These are phyloP conservation scores for Scotopteryx bipunctaria DNA, from an alignment of 2,888 invertebrate species.

Conservation along the genomic window DNA sequence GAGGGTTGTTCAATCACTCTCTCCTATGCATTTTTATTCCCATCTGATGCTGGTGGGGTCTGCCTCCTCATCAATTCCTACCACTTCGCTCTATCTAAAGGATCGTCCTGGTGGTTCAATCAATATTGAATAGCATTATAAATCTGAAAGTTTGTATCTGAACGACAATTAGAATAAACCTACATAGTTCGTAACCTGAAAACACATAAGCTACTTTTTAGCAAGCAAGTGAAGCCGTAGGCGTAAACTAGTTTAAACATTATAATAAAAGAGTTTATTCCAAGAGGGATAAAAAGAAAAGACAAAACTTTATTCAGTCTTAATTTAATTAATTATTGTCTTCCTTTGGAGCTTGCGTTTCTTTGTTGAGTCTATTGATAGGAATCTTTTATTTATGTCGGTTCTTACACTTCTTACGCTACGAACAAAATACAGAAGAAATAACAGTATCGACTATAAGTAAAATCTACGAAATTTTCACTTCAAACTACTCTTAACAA, in stretches of 20 bases:
- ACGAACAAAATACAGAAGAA: neutral
- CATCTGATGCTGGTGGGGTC: no score
- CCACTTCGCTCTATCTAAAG: no score
- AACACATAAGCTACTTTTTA: no score
- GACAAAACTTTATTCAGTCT: constrained; percentile 61
- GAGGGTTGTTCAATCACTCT: no score
- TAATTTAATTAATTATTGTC: constrained; percentile 67
- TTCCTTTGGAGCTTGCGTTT: constrained; percentile 40
- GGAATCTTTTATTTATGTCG: constrained; percentile 54
- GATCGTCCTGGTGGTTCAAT: no score
- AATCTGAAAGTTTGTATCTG: no score
- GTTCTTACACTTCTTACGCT: constrained; percentile 30
- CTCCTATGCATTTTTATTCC: no score
- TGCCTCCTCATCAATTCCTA: no score
- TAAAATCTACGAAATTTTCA: neutral
- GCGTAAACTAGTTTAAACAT: constrained; percentile 1
- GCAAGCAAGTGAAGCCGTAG: neutral
- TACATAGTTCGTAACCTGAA: no score
- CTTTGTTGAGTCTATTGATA: constrained; percentile 53
- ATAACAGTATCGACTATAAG: neutral
- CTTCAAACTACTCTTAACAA: no score
- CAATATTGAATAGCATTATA: no score
- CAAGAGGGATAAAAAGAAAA: constrained; percentile 54
- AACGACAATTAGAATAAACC: no score
- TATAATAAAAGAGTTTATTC: constrained; percentile 44